These are phyloP conservation scores for Xiphophorus birchmanni DNA, from an alignment of 2,797 vertebrate genomes.

Conservation along the genomic window DNA sequence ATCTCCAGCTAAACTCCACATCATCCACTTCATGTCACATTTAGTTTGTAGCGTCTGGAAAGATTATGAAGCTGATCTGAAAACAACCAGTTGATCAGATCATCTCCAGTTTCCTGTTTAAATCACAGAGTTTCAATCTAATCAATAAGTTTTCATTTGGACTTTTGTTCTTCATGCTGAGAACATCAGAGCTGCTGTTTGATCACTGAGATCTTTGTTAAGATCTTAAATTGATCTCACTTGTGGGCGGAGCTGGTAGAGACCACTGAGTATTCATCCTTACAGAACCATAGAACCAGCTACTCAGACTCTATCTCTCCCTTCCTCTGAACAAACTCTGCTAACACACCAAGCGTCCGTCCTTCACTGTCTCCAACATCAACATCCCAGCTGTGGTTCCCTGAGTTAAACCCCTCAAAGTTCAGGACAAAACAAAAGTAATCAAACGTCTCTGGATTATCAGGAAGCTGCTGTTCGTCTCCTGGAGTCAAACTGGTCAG, in stretches of 20 bases:
- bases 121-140: neutral
- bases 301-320: neutral
- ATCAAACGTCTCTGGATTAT: neutral
- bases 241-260: neutral
- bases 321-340: neutral
- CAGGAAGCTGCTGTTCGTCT: neutral
- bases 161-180: neutral
- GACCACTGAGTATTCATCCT: neutral
- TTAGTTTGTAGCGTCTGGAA: conserved; percentile 1
- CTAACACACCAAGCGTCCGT: neutral
- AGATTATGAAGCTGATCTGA: neutral
- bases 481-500: neutral
- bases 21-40: neutral
- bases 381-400: neutral
- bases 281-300: neutral
- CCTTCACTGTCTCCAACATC: neutral
- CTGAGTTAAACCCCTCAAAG: neutral
- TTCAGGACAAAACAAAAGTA: neutral
- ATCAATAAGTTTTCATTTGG: neutral
- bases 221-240: neutral
- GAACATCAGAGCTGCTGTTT: neutral
- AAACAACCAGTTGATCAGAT: neutral
- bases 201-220: neutral
- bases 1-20: conserved; percentile 15
- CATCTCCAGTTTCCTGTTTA: neutral